These are phyloP conservation scores for Steinernema feltiae DNA, from an alignment of 1,140 invertebrate species.

Conservation along the genomic window DNA sequence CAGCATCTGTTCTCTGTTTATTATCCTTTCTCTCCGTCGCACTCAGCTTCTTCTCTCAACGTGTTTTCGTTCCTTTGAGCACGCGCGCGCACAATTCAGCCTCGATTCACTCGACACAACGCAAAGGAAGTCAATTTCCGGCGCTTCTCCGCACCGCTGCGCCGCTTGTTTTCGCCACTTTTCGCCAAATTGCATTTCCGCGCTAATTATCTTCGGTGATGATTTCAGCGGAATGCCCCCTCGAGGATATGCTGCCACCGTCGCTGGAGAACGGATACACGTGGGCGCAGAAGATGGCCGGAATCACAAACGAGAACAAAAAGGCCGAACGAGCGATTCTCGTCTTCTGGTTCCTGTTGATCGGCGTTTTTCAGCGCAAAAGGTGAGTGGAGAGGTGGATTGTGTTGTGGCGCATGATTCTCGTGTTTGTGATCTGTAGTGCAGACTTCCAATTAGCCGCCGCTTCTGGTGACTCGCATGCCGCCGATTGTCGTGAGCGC, in stretches of 20 bases:
- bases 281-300: slow-evolving; percentile 4
- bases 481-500: background rate
- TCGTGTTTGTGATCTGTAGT: background rate
- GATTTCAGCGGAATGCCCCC: slow-evolving; percentile 41
- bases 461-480: background rate
- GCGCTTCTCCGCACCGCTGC: too few relatives aligned
- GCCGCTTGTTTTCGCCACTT: too few relatives aligned
- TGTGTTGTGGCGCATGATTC: background rate
- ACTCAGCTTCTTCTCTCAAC: too few relatives aligned
- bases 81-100: too few relatives aligned
- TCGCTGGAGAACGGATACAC: slow-evolving; percentile 41
- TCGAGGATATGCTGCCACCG: slow-evolving; percentile 43
- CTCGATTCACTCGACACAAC: too few relatives aligned
- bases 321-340: slow-evolving; percentile 54
- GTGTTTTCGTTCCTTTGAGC: too few relatives aligned
- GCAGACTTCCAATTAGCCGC: background rate
- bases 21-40: too few relatives aligned
- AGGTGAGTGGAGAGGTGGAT: slow-evolving; percentile 38
- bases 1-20: too few relatives aligned
- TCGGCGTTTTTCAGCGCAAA: slow-evolving; percentile 57
- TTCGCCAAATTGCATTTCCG: too few relatives aligned
- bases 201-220: too few relatives aligned
- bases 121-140: too few relatives aligned
- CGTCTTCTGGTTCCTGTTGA: slow-evolving; percentile 62
- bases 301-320: background rate